Percentiles rank a stretch among this genome's conserved stretches.
phyloP scores from a whole-genome alignment of 2,888 invertebrate genomes.

The Sisyra terminalis region DNA sequence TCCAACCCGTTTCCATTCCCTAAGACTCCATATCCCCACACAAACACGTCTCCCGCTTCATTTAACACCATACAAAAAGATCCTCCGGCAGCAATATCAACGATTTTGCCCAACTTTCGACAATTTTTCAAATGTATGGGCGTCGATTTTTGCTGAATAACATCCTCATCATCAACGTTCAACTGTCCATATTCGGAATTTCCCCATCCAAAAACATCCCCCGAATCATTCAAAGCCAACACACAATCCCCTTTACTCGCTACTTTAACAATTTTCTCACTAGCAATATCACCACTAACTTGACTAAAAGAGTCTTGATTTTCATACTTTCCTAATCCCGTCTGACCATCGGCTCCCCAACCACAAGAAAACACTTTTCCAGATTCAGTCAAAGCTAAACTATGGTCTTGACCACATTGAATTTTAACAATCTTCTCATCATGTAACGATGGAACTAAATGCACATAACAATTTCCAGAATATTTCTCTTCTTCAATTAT shows the following conservation, averaged over 20 bases:
- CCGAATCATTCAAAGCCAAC: conserved; percentile 73
- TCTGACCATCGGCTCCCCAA: conserved; percentile 92
- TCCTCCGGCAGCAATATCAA: conserved; percentile 71
- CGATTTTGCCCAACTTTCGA: conserved; percentile 53
- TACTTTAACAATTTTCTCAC: conserved; percentile 66
- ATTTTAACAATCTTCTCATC: conserved; percentile 46
- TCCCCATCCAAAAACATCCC: conserved; percentile 94
- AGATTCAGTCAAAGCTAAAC: conserved; percentile 57
- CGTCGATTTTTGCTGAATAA: conserved; percentile 52
- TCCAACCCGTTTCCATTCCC: conserved; percentile 74
- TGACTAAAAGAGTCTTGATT: conserved; percentile 38
- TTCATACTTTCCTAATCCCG: conserved; percentile 56
- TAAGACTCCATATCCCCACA: conserved; percentile 89
- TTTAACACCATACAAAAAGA: conserved; percentile 73
- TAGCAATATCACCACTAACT: conserved; percentile 66
- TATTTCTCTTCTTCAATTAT: conserved; percentile 65
- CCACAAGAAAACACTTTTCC: conserved; percentile 82
- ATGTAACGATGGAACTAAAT: conserved; percentile 46
- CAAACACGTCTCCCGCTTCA: conserved; percentile 67
- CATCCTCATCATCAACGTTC: conserved; percentile 24
- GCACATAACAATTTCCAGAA: conserved; percentile 41
- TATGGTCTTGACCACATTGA: conserved; percentile 85
- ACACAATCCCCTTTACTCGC: conserved; percentile 73
- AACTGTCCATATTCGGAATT: conserved; percentile 89
- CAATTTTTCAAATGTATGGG: conserved; percentile 49